Evolutionary conservation across 2,113 vertebrate genomes (phyloP).

Genomic region (Syngnathus scovelli): DNA sequence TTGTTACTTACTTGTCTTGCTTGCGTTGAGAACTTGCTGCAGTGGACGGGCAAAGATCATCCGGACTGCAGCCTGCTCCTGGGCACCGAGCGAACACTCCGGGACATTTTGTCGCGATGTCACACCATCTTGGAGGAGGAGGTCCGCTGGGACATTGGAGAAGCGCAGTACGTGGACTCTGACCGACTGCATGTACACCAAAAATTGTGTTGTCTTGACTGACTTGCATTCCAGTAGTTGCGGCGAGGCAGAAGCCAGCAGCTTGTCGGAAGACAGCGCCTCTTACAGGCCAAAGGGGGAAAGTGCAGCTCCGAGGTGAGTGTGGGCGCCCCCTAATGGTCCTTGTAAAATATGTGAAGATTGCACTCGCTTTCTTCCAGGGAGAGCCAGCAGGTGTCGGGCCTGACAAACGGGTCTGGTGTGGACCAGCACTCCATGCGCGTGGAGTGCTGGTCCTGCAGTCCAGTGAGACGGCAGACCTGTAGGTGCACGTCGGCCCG

Average conservation of each 20-base stretch:
- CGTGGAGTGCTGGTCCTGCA: slow-evolving; percentile 62
- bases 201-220: neutral
- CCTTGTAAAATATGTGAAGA: neutral
- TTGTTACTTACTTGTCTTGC: neutral
- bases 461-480: slow-evolving; percentile 51
- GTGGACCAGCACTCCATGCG: slow-evolving; percentile 35
- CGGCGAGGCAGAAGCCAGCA: neutral
- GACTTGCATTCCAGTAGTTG: neutral
- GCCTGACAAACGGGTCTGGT: slow-evolving; percentile 28
- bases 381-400: neutral
- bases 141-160: slow-evolving; percentile 50
- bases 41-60: slow-evolving; percentile 65
- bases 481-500: slow-evolving; percentile 13
- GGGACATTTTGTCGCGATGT: slow-evolving; percentile 59
- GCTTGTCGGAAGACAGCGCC: slow-evolving; percentile 18
- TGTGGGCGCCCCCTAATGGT: slow-evolving; percentile 2
- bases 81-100: slow-evolving; percentile 59
- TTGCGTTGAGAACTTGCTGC: slow-evolving; percentile 56
- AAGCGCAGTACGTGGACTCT: neutral
- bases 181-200: neutral
- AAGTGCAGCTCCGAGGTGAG: slow-evolving; percentile 47
- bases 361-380: neutral
- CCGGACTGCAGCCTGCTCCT: slow-evolving; percentile 68
- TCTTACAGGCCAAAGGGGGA: slow-evolving; percentile 19
- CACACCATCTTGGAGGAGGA: slow-evolving; percentile 64